Percentiles rank a stretch among this genome's conserved stretches.
Conservation (phyloP, 2,888 invertebrate genomes). For the Ceraclea dissimilis region DNA sequence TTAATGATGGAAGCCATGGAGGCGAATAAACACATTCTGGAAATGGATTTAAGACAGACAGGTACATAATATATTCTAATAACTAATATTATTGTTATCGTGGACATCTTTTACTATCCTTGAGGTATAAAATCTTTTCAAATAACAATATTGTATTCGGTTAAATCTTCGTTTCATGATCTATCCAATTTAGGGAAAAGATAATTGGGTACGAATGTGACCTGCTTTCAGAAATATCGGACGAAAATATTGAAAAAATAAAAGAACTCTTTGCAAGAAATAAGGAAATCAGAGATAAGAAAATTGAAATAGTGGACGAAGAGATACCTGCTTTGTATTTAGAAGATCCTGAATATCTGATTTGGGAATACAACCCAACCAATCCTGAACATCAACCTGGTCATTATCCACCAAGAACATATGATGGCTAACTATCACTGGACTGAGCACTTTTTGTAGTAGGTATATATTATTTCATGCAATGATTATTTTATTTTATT, state of each 20-base stretch:
- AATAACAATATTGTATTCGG: no score
- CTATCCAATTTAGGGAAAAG: no score
- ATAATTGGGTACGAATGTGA: no score
- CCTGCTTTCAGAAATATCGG: constrained; percentile 31
- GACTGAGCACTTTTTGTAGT: no score
- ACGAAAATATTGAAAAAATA: constrained; percentile 39
- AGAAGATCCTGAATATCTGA: constrained; percentile 44
- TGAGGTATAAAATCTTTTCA: no score
- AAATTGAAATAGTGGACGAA: constrained; percentile 40
- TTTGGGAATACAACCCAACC: constrained; percentile 47
- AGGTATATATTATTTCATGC: no score
- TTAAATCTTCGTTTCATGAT: no score
- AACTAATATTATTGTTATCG: no score
- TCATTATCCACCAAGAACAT: constrained; percentile 35
- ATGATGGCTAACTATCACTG: not conserved
- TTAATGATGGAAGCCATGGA: constrained; percentile 40
- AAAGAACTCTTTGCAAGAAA: constrained; percentile 44
- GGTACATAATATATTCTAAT: constrained; percentile 31
- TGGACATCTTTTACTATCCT: no score
- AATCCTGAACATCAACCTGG: constrained; percentile 41
- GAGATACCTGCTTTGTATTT: constrained; percentile 41
- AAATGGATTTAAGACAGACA: constrained; percentile 40
- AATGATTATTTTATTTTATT: no score
- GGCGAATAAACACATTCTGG: constrained; percentile 36
- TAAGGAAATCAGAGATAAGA: constrained; percentile 34